These are phyloP conservation scores for Tinea pellionella DNA, from an alignment of 2,888 invertebrate species.

Conservation along the genomic window DNA sequence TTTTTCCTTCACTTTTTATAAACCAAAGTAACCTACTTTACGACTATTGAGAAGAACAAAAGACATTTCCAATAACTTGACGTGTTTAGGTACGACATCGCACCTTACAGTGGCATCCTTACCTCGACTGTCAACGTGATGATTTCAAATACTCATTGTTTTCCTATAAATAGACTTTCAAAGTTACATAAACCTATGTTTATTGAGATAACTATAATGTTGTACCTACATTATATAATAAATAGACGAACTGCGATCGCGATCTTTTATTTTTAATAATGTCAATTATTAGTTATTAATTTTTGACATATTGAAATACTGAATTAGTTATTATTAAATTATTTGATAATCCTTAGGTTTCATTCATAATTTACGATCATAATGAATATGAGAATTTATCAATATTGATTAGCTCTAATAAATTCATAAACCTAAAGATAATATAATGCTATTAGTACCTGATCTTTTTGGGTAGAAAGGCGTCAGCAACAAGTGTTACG, in stretches of 20 bases:
- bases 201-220: background rate
- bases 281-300: too few species aligned
- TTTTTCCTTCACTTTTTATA: background rate
- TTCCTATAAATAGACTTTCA: background rate
- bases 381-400: background rate
- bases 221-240: too few species aligned
- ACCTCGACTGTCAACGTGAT: background rate
- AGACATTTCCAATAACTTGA: background rate
- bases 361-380: background rate
- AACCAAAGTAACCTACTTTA: slow-evolving; percentile 2
- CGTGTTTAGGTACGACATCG: background rate
- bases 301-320: too few species aligned
- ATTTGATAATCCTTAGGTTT: background rate
- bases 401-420: background rate
- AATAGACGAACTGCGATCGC: too few species aligned
- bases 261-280: too few species aligned
- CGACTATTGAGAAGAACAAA: background rate
- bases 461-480: background rate
- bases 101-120: background rate
- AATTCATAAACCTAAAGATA: background rate
- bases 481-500: slow-evolving; percentile 7
- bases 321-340: background rate
- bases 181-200: background rate
- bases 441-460: slow-evolving; percentile 4
- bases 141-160: background rate